phyloP scores from a whole-genome alignment of 2,888 invertebrate species.

The Xanthia togata region DNA sequence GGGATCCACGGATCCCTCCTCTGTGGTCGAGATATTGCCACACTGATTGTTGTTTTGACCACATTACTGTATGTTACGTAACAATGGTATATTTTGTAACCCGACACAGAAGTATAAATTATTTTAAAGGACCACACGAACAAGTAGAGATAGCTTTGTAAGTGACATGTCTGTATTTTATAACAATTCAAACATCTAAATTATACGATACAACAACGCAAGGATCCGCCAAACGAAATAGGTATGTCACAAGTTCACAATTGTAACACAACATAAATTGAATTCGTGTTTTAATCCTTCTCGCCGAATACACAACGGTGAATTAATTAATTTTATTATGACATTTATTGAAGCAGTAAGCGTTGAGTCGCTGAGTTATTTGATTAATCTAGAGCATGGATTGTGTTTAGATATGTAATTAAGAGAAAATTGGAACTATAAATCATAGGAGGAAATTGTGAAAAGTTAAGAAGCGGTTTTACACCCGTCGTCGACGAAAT shows the following conservation, averaged over 20 bases:
- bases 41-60: slow-evolving; percentile 61
- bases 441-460: slow-evolving; percentile 69
- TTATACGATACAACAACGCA: slow-evolving; percentile 15
- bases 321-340: slow-evolving; percentile 74
- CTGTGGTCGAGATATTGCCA: slow-evolving; percentile 55
- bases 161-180: neutral
- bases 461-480: slow-evolving; percentile 57
- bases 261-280: slow-evolving; percentile 44
- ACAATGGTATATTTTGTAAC: slow-evolving; percentile 45
- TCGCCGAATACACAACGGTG: slow-evolving; percentile 55
- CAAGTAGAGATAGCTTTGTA: slow-evolving; percentile 9
- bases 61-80: slow-evolving; percentile 53
- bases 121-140: slow-evolving; percentile 35
- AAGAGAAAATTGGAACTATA: slow-evolving; percentile 63
- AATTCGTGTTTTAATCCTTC: slow-evolving; percentile 60
- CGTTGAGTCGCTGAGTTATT: slow-evolving; percentile 66
- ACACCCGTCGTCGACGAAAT: slow-evolving; percentile 71
- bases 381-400: slow-evolving; percentile 67
- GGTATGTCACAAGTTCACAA: slow-evolving; percentile 31
- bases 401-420: slow-evolving; percentile 65
- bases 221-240: slow-evolving; percentile 42
- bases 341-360: slow-evolving; percentile 72
- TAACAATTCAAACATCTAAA: slow-evolving; percentile 12
- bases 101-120: slow-evolving; percentile 20
- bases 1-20: slow-evolving; percentile 74